Conservation (phyloP, 2,888 invertebrate genomes). For the Coecobrya sp. region DNA sequence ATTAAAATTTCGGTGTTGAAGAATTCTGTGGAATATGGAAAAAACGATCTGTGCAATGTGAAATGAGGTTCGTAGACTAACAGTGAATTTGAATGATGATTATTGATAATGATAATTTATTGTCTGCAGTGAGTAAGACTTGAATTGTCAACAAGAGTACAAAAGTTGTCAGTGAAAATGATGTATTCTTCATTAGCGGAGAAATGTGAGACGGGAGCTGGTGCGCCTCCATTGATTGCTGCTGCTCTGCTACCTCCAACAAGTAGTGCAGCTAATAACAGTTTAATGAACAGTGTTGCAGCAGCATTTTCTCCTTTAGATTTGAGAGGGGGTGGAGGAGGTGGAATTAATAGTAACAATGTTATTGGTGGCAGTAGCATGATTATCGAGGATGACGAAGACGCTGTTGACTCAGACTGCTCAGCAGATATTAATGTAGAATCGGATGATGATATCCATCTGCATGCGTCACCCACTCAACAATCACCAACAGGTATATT, state of each 20-base stretch:
- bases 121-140: too few relatives aligned
- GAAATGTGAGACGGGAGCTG: conserved; percentile 82
- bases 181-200: conserved; percentile 83
- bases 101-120: too few relatives aligned
- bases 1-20: too few relatives aligned
- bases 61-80: too few relatives aligned
- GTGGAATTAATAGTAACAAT: conserved; percentile 4
- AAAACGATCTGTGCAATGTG: too few relatives aligned
- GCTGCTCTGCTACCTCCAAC: not conserved
- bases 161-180: conserved; percentile 48
- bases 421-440: conserved; percentile 87
- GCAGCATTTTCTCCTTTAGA: conserved; percentile 84
- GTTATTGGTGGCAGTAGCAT: conserved; percentile 51
- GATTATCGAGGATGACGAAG: conserved; percentile 66
- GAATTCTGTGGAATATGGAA: too few relatives aligned
- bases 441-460: conserved; percentile 87
- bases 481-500: conserved; percentile 72
- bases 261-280: not conserved
- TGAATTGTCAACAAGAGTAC: not conserved
- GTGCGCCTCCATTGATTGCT: conserved; percentile 8
- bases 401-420: conserved; percentile 86
- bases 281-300: conserved; percentile 35
- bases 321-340: conserved; percentile 70
- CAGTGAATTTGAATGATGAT: too few relatives aligned
- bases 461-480: conserved; percentile 82